Evolutionary conservation across 2,113 vertebrate species (phyloP).

Genomic region (Lycaon pictus): DNA sequence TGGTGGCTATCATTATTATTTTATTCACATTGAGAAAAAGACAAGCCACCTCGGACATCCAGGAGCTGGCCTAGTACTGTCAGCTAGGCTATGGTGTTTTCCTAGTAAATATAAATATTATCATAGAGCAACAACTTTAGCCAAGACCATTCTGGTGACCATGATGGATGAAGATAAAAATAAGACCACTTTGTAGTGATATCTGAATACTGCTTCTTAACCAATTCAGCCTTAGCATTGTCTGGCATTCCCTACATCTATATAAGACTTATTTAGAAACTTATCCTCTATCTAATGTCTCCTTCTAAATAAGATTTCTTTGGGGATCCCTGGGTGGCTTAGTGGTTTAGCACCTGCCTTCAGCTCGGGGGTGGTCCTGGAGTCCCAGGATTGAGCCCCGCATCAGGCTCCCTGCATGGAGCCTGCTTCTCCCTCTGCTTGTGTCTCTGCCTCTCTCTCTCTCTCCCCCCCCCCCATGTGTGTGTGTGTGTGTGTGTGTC

Average conservation of each 20-base stretch:
- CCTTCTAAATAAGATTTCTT: not conserved
- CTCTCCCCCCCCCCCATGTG: no score
- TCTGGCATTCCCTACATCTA: not conserved
- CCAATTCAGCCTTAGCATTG: not conserved
- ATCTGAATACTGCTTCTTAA: conserved; percentile 3
- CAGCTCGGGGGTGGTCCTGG: no score
- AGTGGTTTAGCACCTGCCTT: no score
- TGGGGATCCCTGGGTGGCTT: no score
- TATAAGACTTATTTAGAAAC: not conserved
- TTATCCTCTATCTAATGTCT: not conserved
- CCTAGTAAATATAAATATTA: not conserved
- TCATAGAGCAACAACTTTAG: not conserved
- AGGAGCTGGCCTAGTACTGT: not conserved
- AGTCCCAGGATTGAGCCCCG: no score
- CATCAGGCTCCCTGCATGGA: no score
- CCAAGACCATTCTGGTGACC: not conserved
- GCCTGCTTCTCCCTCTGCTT: no score
- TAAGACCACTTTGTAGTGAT: not conserved
- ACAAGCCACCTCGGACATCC: not conserved
- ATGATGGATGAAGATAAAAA: not conserved
- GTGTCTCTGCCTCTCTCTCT: no score
- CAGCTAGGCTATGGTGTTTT: not conserved
- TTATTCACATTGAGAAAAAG: not conserved
- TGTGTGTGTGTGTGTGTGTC: no score
- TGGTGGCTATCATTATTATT: not conserved